These are phyloP conservation scores for Epiblema foenella DNA, from an alignment of 2,888 invertebrate species.

Conservation along the genomic window DNA sequence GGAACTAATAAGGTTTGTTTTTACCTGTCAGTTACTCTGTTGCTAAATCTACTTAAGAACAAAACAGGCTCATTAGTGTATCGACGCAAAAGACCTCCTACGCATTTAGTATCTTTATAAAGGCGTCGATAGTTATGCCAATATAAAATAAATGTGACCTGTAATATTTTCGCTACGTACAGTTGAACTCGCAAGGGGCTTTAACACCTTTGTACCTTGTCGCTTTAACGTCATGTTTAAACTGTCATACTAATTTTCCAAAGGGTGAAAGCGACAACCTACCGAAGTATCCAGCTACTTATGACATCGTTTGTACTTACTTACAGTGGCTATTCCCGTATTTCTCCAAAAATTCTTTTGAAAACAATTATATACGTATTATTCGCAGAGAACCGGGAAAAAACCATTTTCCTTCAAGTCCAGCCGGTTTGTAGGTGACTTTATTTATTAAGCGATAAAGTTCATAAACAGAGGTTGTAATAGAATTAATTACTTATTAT, in stretches of 20 bases:
- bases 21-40: too few relatives aligned
- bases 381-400: background rate
- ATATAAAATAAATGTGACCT: too few relatives aligned
- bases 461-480: background rate
- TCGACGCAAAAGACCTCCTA: background rate
- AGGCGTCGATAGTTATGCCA: too few relatives aligned
- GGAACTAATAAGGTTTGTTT: too few relatives aligned
- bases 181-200: too few relatives aligned
- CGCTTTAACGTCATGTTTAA: too few relatives aligned
- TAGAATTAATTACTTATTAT: constrained; percentile 1
- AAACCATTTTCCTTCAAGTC: background rate
- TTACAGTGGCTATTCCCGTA: background rate
- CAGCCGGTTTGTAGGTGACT: background rate
- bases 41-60: background rate
- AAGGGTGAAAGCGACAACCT: too few relatives aligned
- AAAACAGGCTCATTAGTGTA: background rate
- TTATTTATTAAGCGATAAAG: constrained; percentile 1
- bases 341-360: background rate
- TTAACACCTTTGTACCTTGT: too few relatives aligned
- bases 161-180: background rate
- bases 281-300: too few relatives aligned
- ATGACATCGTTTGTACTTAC: too few relatives aligned
- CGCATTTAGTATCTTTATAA: background rate
- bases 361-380: constrained; percentile 1
- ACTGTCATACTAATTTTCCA: too few relatives aligned